phyloP scores from a whole-genome alignment of 2,113 vertebrate species.

The Vireo altiloquus region DNA sequence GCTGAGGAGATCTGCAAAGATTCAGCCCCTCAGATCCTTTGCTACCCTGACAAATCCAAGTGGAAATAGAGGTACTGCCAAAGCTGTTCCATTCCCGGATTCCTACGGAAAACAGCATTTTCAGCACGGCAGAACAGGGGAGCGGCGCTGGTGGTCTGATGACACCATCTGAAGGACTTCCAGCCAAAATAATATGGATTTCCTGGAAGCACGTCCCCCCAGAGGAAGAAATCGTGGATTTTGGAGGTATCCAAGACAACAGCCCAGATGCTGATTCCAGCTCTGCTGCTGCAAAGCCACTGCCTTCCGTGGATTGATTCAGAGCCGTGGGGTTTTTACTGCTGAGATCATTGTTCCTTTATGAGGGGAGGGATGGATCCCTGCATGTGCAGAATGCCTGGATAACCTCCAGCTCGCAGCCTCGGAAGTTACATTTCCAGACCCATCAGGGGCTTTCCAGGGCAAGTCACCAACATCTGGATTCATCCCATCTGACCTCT shows the following conservation, averaged over 20 bases:
- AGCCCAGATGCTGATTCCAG: not conserved
- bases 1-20: not conserved
- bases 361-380: not conserved
- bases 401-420: not conserved
- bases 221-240: not conserved
- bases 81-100: not conserved
- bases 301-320: not conserved
- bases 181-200: not conserved
- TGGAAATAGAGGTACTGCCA: not conserved
- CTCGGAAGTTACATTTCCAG: not conserved
- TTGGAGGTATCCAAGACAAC: not conserved
- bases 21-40: not conserved
- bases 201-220: constrained; percentile 10
- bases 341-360: not conserved
- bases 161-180: not conserved
- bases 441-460: not conserved
- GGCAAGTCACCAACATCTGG: not conserved
- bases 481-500: not conserved
- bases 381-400: not conserved
- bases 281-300: not conserved
- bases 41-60: not conserved
- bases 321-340: not conserved
- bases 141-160: not conserved
- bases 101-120: not conserved
- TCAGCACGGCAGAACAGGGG: not conserved